These are phyloP conservation scores for Flexamia atlantica DNA, from an alignment of 2,888 invertebrate genomes.

Conservation along the genomic window DNA sequence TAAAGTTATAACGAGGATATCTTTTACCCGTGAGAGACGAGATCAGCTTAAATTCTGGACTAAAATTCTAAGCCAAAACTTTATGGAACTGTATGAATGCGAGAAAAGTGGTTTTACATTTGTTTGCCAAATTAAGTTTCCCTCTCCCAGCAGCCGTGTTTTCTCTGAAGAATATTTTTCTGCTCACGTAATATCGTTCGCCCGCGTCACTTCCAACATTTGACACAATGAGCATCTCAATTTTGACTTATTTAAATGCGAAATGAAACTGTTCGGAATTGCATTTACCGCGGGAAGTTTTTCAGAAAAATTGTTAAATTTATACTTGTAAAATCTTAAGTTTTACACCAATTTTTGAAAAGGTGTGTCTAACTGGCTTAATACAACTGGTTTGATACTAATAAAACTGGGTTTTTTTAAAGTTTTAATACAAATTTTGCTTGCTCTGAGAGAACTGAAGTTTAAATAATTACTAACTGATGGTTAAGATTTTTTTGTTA, in stretches of 20 bases:
- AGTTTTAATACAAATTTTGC: too few species aligned
- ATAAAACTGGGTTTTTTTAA: too few species aligned
- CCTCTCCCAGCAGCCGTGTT: conserved; percentile 6
- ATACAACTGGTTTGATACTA: too few species aligned
- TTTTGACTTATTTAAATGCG: conserved; percentile 30
- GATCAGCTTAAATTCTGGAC: conserved; percentile 12
- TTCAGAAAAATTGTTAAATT: too few species aligned
- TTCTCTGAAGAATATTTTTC: conserved; percentile 25
- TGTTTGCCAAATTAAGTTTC: conserved; percentile 59
- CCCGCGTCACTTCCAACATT: conserved; percentile 37
- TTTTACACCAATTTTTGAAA: too few species aligned
- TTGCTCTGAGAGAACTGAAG: too few species aligned
- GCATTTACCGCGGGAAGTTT: neutral
- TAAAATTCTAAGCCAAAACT: conserved; percentile 32
- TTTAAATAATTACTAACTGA: too few species aligned
- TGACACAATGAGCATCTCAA: conserved; percentile 20
- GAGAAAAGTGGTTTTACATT: conserved; percentile 57
- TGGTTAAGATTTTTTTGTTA: too few species aligned
- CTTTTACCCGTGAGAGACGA: neutral
- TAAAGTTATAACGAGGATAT: too few species aligned
- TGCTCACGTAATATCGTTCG: conserved; percentile 32
- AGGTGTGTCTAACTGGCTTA: too few species aligned
- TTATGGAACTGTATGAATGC: conserved; percentile 44
- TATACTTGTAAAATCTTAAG: too few species aligned
- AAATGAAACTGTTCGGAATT: conserved; percentile 9